Base-by-base conservation (phyloP, 1,140 invertebrate species). In the Micrasema minimum region DNA sequence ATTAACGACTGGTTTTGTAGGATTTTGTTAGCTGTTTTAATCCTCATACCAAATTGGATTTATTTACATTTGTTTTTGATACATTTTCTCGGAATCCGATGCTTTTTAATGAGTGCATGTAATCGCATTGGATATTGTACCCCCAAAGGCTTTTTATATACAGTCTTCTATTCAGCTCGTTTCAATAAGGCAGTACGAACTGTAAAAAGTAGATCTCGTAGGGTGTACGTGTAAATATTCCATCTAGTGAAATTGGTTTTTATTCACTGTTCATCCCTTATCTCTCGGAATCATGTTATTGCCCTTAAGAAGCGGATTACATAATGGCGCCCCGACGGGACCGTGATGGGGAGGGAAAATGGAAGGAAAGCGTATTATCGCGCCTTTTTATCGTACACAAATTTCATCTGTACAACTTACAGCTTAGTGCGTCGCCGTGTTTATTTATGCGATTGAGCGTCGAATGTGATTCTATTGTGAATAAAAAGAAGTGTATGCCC, bases 191-290 rank as follows among this genome's bases (percentile, higher is more conserved):
- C 26, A 14, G 3, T 55, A 10, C 16, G 26, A 14, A 16, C 51
- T 6, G 26, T 20, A 31, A 37, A 37, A 31, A 53, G 50, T n/a
- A 23, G 55, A 18, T 38, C 31, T 23, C 16, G 20, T 59, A 2
- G 12, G 37, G 16, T 53, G 18, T 53, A 38, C 50, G 41, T 67
- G 53, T 67, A 55, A 46, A 53, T 53, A 67, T 55, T 53, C 48
- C 50, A 67, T 45, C 35, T 35, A n/a, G 18, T 43, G 35, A 41
- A 67, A 67, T 67, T 22, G 66, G 51, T 69, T 69, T 67, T 66
- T 66, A 66, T 68, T 68, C 66, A 59, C 50, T 68, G 35, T 68
- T 62, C 68, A 55, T 41, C 68, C 59, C 57, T 70, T 64, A 64
- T 64, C 57, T 50, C 41, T 22, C 35, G 43, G 55, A 69, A 69